Evolutionary conservation across 2,113 vertebrate species (phyloP).

Genomic region (Neogobius melanostomus): DNA sequence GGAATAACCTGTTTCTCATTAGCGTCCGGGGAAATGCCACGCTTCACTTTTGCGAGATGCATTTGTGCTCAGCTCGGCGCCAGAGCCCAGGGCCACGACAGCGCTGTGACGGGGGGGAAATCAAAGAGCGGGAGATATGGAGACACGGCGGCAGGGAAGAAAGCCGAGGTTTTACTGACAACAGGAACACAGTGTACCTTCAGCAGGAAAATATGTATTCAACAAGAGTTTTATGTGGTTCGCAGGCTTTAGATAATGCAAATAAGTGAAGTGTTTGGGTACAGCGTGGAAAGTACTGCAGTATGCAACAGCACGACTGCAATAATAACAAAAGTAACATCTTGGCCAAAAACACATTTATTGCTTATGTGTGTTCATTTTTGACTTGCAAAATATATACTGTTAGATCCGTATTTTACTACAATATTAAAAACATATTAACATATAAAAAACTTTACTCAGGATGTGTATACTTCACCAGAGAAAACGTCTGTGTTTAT

Average conservation of each 20-base stretch:
- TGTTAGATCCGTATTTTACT: too few species aligned
- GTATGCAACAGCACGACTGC: background rate
- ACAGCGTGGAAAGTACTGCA: background rate
- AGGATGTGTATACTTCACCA: too few species aligned
- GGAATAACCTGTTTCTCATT: constrained; percentile 65
- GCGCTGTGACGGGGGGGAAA: background rate
- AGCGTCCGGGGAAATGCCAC: constrained; percentile 52
- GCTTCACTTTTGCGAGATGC: constrained; percentile 24
- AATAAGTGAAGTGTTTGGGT: background rate
- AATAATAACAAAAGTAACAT: background rate
- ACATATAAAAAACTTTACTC: too few species aligned
- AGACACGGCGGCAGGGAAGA: background rate
- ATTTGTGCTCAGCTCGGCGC: constrained; percentile 32
- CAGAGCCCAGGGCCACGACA: constrained; percentile 31
- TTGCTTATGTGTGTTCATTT: too few species aligned
- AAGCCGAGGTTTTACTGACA: background rate
- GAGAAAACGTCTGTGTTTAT: too few species aligned
- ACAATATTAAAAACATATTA: too few species aligned
- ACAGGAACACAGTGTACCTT: background rate
- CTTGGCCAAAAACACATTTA: too few species aligned
- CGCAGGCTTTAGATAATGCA: background rate
- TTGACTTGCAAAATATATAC: too few species aligned
- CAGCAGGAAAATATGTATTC: background rate
- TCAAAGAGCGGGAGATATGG: background rate
- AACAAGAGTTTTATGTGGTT: background rate